Evolutionary conservation across 2,888 invertebrate genomes (phyloP).

Genomic region (Lycocerus yunnanus): DNA sequence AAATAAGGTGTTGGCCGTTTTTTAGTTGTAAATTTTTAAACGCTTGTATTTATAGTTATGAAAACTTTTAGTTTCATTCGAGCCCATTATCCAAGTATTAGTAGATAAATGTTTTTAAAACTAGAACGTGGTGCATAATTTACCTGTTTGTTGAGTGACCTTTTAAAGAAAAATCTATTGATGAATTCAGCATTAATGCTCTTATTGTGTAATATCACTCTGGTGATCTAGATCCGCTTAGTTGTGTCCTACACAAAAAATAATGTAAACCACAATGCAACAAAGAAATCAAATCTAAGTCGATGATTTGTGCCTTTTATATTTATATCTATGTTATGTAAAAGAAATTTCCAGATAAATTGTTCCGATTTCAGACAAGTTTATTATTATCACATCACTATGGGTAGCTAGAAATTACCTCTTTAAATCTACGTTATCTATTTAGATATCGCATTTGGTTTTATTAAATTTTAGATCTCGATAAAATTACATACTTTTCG

Average conservation of each 20-base stretch:
- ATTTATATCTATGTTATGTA: conserved; percentile 8
- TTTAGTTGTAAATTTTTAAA: conserved; percentile 4
- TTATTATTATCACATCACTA: not conserved
- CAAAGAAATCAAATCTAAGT: not conserved
- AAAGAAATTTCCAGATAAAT: not conserved
- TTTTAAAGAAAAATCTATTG: conserved; percentile 13
- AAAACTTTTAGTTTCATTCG: conserved; percentile 11
- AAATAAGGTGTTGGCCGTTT: conserved; percentile 16
- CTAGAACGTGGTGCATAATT: conserved; percentile 9
- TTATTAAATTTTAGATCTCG: not conserved
- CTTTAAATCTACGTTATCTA: not conserved
- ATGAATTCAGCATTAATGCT: conserved; percentile 15
- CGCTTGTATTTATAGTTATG: not conserved
- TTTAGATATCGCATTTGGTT: not conserved
- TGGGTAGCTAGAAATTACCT: not conserved
- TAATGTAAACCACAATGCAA: not conserved
- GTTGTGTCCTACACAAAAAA: conserved; percentile 6
- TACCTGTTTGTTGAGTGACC: conserved; percentile 22
- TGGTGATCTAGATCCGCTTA: conserved; percentile 19
- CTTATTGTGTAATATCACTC: conserved; percentile 11
- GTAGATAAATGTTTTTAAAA: conserved; percentile 1
- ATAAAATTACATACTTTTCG: conserved; percentile 18
- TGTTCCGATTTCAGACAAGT: not conserved
- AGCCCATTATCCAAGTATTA: conserved; percentile 11
- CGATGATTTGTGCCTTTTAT: conserved; percentile 11